A percentile compares a stretch with the other conserved stretches of the same genome.
phyloP scores from a whole-genome alignment of 2,888 invertebrate genomes.

The Xylota sylvarum region DNA sequence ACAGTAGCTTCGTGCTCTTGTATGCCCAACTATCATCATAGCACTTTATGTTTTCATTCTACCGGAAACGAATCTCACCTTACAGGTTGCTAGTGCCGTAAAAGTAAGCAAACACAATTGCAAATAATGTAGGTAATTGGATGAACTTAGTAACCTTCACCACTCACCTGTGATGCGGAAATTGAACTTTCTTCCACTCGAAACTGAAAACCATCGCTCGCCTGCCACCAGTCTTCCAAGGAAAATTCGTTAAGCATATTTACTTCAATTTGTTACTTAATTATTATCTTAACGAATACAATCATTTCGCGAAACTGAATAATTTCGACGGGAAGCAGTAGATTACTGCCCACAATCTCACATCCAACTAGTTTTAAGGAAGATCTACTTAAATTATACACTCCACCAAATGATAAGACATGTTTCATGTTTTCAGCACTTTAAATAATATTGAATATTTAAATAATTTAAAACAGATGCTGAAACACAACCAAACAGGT shows the following conservation, averaged over 20 bases:
- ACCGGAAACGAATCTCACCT: slow-evolving; percentile 35
- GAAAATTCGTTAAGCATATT: slow-evolving; percentile 39
- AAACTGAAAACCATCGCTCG: neutral
- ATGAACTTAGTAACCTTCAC: neutral
- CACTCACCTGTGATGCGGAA: slow-evolving; percentile 15
- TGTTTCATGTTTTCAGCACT: slow-evolving; percentile 15
- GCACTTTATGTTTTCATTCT: slow-evolving; percentile 28
- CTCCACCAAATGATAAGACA: neutral
- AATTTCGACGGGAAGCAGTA: neutral
- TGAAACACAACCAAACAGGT: slow-evolving; percentile 31
- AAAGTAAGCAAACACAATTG: slow-evolving; percentile 4
- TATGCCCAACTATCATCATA: neutral
- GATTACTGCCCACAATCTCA: neutral
- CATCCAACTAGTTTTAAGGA: slow-evolving; percentile 1
- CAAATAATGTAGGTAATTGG: neutral
- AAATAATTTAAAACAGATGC: slow-evolving; percentile 53
- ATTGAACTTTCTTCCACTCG: slow-evolving; percentile 13
- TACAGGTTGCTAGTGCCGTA: slow-evolving; percentile 17
- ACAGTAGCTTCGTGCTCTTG: neutral
- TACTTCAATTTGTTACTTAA: neutral
- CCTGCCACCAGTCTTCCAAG: slow-evolving; percentile 36
- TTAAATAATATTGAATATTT: neutral
- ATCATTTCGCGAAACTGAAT: slow-evolving; percentile 3
- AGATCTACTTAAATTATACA: slow-evolving; percentile 6
- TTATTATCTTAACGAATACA: neutral